phyloP scores from a whole-genome alignment of 2,113 vertebrate species.

The Tyrannus savana region DNA sequence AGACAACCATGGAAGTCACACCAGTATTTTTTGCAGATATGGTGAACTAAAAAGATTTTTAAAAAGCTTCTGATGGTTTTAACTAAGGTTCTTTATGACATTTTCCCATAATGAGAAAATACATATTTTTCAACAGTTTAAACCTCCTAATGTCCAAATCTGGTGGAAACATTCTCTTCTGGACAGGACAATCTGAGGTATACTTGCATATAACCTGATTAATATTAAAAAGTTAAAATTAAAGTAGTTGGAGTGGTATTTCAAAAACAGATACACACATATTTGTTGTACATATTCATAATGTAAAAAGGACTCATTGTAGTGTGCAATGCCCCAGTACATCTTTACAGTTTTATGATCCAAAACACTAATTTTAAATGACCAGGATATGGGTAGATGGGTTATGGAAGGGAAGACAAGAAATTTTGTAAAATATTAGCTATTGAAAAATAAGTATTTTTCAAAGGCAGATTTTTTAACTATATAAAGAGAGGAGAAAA shows the following conservation, averaged over 20 bases:
- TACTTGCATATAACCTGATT: background rate
- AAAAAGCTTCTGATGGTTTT: background rate
- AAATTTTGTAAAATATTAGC: background rate
- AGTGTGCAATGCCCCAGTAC: background rate
- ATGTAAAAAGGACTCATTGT: background rate
- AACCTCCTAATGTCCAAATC: background rate
- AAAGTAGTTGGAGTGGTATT: background rate
- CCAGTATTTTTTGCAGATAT: background rate
- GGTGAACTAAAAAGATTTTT: background rate
- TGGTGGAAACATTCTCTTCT: background rate
- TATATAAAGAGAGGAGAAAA: background rate
- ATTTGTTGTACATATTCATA: background rate
- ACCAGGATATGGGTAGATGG: background rate
- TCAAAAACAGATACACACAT: background rate
- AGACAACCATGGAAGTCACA: background rate
- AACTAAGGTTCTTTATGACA: background rate
- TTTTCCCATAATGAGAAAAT: background rate
- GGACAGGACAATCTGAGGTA: background rate
- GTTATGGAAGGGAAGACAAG: background rate
- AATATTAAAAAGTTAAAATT: background rate
- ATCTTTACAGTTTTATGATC: background rate
- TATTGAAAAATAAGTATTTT: background rate
- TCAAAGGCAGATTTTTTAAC: background rate
- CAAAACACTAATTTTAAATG: background rate
- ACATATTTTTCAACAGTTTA: background rate